Conservation (phyloP, 2,888 invertebrate species). For the Strigamia crassipes region DNA sequence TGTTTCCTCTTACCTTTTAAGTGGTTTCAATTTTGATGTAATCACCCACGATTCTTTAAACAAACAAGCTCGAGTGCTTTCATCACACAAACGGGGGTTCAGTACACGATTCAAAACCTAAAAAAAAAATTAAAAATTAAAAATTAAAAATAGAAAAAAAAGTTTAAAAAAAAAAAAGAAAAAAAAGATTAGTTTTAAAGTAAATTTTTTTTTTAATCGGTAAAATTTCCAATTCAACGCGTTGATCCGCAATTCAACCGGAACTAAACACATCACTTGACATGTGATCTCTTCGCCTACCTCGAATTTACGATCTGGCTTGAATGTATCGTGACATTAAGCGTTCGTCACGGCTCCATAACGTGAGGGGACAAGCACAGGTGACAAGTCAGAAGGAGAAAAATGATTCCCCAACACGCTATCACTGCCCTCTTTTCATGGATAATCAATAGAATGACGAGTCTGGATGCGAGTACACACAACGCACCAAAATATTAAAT, state of each 20-base stretch:
- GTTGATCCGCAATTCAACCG: not conserved
- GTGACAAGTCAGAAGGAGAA: slow-evolving; percentile 30
- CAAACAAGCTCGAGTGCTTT: not conserved
- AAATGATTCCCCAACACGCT: slow-evolving; percentile 35
- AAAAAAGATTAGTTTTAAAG: not conserved
- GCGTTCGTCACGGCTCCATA: slow-evolving; percentile 32
- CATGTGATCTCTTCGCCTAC: slow-evolving; percentile 5
- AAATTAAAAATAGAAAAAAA: too few relatives aligned
- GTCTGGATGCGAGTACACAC: not conserved
- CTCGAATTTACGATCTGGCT: slow-evolving; percentile 15
- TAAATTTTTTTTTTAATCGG: not conserved
- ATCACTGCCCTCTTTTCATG: slow-evolving; percentile 38
- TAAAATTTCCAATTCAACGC: not conserved
- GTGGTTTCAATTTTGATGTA: not conserved
- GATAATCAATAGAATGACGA: slow-evolving; percentile 27
- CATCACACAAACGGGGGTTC: too few relatives aligned
- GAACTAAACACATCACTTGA: slow-evolving; percentile 32
- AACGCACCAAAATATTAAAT: not conserved
- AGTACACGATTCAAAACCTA: too few relatives aligned
- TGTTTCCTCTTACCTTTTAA: not conserved
- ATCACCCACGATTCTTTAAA: not conserved
- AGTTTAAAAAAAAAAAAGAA: too few relatives aligned
- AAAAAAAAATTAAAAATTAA: too few relatives aligned
- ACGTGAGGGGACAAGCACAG: slow-evolving; percentile 35
- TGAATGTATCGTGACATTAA: slow-evolving; percentile 28